Conservation (phyloP, 1,140 invertebrate genomes). For the Spodoptera frugiperda region DNA sequence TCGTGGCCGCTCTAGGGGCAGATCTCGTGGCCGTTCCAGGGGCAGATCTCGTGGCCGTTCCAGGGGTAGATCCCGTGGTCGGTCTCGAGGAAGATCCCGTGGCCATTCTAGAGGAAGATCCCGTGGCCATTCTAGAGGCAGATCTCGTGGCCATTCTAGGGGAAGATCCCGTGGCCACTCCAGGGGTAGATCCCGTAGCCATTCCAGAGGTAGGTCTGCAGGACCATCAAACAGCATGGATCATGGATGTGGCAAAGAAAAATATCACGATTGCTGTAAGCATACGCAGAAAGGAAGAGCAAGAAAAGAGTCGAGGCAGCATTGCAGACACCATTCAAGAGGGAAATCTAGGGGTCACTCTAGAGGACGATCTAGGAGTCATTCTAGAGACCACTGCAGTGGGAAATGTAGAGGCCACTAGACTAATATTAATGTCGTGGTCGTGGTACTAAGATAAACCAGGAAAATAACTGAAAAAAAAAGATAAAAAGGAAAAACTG, state of each 20-base stretch:
- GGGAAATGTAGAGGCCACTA: constrained; percentile 33
- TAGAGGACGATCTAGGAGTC: constrained; percentile 38
- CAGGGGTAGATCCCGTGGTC: not conserved
- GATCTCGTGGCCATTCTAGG: constrained; percentile 26
- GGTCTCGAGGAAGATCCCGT: not conserved
- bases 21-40: no score
- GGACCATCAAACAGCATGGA: not conserved
- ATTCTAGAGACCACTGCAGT: constrained; percentile 44
- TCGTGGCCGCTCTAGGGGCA: no score
- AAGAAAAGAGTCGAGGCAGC: not conserved
- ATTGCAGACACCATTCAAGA: not conserved
- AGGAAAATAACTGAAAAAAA: no score
- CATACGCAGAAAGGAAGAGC: no score
- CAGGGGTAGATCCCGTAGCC: not conserved
- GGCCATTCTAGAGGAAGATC: constrained; percentile 18
- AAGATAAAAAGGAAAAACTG: no score
- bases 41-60: not conserved
- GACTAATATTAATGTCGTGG: constrained; percentile 29
- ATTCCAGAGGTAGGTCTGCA: not conserved
- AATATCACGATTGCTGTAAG: no score
- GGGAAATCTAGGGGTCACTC: constrained; percentile 44
- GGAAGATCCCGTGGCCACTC: constrained; percentile 27
- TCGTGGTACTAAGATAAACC: no score
- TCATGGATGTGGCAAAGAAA: no score
- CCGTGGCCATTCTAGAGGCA: constrained; percentile 12